A percentile compares a stretch with the other conserved stretches of the same genome.
Evolutionary conservation across 2,888 invertebrate species (phyloP).

Genomic region (Apodemia zela): DNA sequence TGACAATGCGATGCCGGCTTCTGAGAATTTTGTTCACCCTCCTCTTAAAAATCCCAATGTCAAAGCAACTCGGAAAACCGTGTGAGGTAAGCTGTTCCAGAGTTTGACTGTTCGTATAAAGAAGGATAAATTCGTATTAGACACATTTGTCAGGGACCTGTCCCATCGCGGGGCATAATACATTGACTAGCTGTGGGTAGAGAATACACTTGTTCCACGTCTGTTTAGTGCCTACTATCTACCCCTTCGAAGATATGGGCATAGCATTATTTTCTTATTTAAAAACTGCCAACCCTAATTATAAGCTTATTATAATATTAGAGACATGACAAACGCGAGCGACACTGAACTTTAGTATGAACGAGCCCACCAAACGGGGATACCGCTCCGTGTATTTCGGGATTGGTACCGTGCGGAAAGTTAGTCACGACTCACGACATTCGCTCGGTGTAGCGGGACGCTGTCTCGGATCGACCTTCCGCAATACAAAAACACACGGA

Average conservation of each 20-base stretch:
- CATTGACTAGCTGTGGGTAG: too few relatives aligned
- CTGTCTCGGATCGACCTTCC: conserved; percentile 59
- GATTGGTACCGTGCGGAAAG: conserved; percentile 77
- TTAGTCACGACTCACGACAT: conserved; percentile 60
- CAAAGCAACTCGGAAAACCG: too few relatives aligned
- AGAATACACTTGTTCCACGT: too few relatives aligned
- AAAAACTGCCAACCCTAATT: neutral
- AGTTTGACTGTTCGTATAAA: too few relatives aligned
- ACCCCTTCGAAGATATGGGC: neutral
- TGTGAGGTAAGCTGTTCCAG: too few relatives aligned
- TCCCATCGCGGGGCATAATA: too few relatives aligned
- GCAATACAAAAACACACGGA: conserved; percentile 40
- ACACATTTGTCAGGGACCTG: too few relatives aligned
- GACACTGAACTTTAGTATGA: conserved; percentile 31
- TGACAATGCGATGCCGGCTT: too few relatives aligned
- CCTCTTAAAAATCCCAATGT: too few relatives aligned
- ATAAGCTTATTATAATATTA: neutral
- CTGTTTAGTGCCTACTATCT: too few relatives aligned
- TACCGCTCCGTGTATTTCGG: conserved; percentile 64
- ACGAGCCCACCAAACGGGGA: conserved; percentile 39
- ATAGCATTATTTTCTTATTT: neutral
- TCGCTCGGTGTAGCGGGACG: conserved; percentile 39
- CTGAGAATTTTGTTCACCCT: too few relatives aligned
- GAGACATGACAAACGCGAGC: conserved; percentile 16
- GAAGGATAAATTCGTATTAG: too few relatives aligned